Evolutionary conservation across 2,888 invertebrate genomes (phyloP), one percentile per base, ranked within the genome.

Genomic region (Argynnis bischoffii): DNA sequence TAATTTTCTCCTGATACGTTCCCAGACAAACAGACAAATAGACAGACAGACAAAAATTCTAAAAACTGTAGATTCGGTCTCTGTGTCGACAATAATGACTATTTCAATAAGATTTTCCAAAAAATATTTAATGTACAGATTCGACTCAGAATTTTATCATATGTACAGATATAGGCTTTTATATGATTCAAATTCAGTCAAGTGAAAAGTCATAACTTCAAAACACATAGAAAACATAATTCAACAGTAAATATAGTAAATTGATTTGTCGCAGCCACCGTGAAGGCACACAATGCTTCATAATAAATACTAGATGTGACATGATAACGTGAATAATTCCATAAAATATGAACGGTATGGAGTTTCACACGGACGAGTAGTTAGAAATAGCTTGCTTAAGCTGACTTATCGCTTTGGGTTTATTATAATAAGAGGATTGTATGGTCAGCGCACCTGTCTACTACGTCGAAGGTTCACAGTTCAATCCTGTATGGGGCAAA

Each of bases 191-290:
- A 57, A 6, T 46, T 14, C 47, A 21, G 26, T 48, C 6, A 59
- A 26, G 48, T 59, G 48, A 61, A 53, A 53, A 35, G 35, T 13
- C 41, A 18, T 35, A 53, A 41, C 15, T 51, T 16, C 3, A 51
- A 61, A 61, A 53, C 18, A 53, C 41, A 53, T 41, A 61, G 35
- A 61, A 53, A 61, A 61, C 61, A 61, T 61, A 61, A 61, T 50
- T 61, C 61, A 61, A 86, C 76, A 80, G 84, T 87, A 87, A 88
- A 86, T 88, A 83, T 81, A 75, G 78, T 61, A 66, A 73, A 76
- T 75, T 74, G 74, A 76, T 76, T 76, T 71, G 76, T 74, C 69
- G 69, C 67, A 59, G 70, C 72, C 75, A 71, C 70, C 69, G 65
- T 65, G 69, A 31, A 69, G 67, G 70, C 67, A 64, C 60, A 59